Evolutionary conservation across 2,888 invertebrate species (phyloP).

Genomic region (Euzophera pinguis): DNA sequence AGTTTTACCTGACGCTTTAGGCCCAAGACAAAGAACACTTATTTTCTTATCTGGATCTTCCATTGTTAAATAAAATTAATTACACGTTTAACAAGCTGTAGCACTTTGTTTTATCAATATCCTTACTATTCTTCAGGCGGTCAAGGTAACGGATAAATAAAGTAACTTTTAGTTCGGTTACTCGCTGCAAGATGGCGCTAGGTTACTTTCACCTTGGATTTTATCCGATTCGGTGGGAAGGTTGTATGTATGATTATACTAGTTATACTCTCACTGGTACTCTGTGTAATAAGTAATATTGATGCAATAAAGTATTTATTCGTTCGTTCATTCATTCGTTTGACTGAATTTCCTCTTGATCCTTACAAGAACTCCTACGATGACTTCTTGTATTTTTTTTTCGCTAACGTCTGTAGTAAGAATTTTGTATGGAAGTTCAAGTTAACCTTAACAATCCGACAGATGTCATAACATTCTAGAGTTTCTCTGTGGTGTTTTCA

Average conservation of each 20-base stretch:
- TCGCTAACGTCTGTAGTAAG: too few relatives aligned
- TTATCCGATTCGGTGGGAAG: slow-evolving; percentile 6
- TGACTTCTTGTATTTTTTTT: too few relatives aligned
- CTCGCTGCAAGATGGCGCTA: slow-evolving; percentile 49
- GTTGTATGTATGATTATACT: too few relatives aligned
- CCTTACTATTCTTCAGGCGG: slow-evolving; percentile 22
- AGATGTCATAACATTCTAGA: too few relatives aligned
- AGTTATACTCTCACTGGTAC: background rate
- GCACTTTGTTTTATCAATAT: slow-evolving; percentile 38
- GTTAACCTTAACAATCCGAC: too few relatives aligned
- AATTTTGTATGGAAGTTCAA: too few relatives aligned
- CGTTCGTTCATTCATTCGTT: too few relatives aligned
- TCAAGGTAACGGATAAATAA: slow-evolving; percentile 7
- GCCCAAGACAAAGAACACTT: slow-evolving; percentile 85
- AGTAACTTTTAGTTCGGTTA: slow-evolving; percentile 38
- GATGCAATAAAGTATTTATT: too few relatives aligned
- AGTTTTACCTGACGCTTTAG: slow-evolving; percentile 90
- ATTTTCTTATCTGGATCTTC: slow-evolving; percentile 67
- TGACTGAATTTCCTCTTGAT: too few relatives aligned
- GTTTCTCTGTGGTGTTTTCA: too few relatives aligned
- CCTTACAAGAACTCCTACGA: too few relatives aligned
- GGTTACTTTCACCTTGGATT: slow-evolving; percentile 3
- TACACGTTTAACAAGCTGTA: slow-evolving; percentile 1
- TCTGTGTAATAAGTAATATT: too few relatives aligned
- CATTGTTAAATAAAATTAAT: slow-evolving; percentile 32